Percentiles rank a stretch among this genome's conserved stretches.
Conservation (phyloP, 2,113 vertebrate species). For the Myxocyprinus asiaticus region DNA sequence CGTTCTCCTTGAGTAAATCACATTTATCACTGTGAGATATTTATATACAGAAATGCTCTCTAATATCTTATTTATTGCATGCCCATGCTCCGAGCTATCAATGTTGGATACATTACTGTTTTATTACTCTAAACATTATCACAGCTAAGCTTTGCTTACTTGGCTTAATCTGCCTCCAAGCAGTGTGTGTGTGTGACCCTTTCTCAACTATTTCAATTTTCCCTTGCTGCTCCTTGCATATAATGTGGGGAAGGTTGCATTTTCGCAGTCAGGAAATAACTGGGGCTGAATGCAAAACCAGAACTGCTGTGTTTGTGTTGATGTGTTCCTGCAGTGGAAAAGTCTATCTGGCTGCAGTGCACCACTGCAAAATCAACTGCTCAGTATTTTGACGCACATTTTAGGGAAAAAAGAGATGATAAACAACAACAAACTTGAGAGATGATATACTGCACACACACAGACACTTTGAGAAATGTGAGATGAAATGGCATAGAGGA, state of each 20-base stretch:
- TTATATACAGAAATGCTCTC: slow-evolving; percentile 3
- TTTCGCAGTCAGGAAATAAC: slow-evolving; percentile 10
- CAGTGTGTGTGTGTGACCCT: slow-evolving; percentile 25
- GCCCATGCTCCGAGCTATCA: neutral
- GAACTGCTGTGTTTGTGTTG: neutral
- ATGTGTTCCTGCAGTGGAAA: slow-evolving; percentile 11
- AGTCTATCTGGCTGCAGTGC: slow-evolving; percentile 47
- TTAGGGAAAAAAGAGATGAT: slow-evolving; percentile 36
- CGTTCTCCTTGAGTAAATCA: no score
- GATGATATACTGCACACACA: neutral
- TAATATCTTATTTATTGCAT: slow-evolving; percentile 12
- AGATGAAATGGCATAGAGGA: slow-evolving; percentile 40
- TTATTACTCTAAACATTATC: neutral
- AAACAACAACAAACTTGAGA: slow-evolving; percentile 49
- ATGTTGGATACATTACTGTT: neutral
- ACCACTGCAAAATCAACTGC: slow-evolving; percentile 42
- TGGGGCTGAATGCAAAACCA: neutral
- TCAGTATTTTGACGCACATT: neutral
- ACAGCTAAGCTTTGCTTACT: slow-evolving; percentile 10
- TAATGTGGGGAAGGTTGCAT: neutral
- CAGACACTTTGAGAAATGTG: neutral
- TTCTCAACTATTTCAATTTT: slow-evolving; percentile 31
- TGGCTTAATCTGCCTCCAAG: neutral
- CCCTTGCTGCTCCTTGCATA: slow-evolving; percentile 49
- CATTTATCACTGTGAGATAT: no score